Conservation (phyloP, 1,140 invertebrate species). For the Caerostris extrusa region DNA sequence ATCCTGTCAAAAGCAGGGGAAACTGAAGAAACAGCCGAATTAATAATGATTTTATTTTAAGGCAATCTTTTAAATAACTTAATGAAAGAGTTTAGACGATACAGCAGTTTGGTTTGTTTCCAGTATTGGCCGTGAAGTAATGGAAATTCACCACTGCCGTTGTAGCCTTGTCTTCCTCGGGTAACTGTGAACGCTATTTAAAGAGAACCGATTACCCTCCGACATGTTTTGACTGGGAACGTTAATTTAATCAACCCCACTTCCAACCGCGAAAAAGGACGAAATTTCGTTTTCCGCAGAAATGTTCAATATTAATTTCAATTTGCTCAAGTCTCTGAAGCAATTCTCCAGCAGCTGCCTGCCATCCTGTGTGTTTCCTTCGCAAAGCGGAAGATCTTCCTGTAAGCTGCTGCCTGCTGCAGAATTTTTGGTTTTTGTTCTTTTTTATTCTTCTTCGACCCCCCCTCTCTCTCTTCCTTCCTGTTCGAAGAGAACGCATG, state of each 20-base stretch:
- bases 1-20: not conserved
- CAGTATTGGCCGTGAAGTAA: slow-evolving; percentile 44
- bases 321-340: slow-evolving; percentile 63
- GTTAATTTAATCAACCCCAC: slow-evolving; percentile 70
- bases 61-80: slow-evolving; percentile 31
- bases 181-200: slow-evolving; percentile 65
- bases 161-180: slow-evolving; percentile 50
- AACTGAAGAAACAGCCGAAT: not conserved
- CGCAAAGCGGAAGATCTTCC: slow-evolving; percentile 18
- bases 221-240: slow-evolving; percentile 63
- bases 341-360: slow-evolving; percentile 25
- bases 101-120: not conserved
- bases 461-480: not conserved
- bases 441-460: slow-evolving; percentile 13
- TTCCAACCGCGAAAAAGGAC: slow-evolving; percentile 15
- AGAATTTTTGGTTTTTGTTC: not conserved
- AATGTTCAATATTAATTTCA: slow-evolving; percentile 77
- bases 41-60: slow-evolving; percentile 44
- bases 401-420: not conserved
- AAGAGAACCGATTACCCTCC: slow-evolving; percentile 66
- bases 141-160: not conserved
- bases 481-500: slow-evolving; percentile 49
- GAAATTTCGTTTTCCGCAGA: slow-evolving; percentile 68
- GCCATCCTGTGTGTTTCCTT: slow-evolving; percentile 1
- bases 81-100: not conserved